Evolutionary conservation across 2,888 invertebrate genomes (phyloP).

Genomic region (Andrena bucephala): DNA sequence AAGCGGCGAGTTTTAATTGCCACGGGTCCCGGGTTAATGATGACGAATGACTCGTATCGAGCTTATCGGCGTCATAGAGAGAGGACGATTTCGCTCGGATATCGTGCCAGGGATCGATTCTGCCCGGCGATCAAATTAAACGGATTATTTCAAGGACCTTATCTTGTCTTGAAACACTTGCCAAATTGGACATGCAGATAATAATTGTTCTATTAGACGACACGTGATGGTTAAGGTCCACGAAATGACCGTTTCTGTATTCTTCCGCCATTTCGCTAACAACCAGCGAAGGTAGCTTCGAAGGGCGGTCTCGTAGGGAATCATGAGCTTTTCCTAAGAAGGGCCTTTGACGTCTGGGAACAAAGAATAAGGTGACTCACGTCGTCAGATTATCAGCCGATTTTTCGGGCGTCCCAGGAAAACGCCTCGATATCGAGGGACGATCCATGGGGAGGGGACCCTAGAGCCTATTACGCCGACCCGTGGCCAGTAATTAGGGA

Average conservation of each 20-base stretch:
- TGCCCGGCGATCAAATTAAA: background rate
- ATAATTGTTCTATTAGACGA: background rate
- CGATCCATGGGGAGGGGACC: constrained; percentile 5
- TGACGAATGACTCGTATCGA: constrained; percentile 61
- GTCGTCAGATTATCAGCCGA: constrained; percentile 26
- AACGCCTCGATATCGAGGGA: background rate
- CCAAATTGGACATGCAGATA: background rate
- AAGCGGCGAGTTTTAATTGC: constrained; percentile 64
- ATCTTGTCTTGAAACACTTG: background rate
- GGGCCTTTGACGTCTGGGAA: background rate
- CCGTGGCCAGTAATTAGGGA: constrained; percentile 58
- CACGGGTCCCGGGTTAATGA: constrained; percentile 48
- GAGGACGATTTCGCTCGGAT: background rate
- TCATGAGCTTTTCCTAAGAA: too few species aligned
- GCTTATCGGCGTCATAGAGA: constrained; percentile 39
- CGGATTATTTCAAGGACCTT: background rate
- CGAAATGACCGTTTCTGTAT: too few species aligned
- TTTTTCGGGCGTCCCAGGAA: constrained; percentile 27
- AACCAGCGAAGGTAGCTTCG: too few species aligned
- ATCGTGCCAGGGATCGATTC: background rate
- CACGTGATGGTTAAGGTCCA: background rate
- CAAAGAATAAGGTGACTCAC: constrained; percentile 11
- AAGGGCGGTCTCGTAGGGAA: too few species aligned
- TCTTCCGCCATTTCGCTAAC: too few species aligned
- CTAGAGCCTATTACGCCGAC: constrained; percentile 23